A percentile compares a stretch with the other conserved stretches of the same genome.
phyloP scores from a whole-genome alignment of 2,888 invertebrate genomes.

The Chrysolina oricalcia region DNA sequence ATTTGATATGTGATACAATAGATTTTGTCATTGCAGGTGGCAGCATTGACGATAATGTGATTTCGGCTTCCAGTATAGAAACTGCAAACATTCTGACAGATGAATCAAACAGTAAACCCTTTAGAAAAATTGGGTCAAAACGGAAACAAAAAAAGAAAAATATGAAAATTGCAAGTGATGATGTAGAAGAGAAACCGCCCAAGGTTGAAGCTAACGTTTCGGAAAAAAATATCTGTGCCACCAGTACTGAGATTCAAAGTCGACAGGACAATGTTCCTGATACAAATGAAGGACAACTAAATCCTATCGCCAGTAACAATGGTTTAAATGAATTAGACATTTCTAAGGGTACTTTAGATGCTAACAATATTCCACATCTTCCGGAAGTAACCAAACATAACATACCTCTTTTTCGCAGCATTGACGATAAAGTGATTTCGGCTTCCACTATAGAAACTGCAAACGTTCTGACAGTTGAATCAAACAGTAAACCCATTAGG shows the following conservation, averaged over 20 bases:
- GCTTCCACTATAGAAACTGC: background rate
- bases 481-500: constrained; percentile 21
- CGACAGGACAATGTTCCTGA: background rate
- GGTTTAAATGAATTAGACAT: background rate
- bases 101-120: constrained; percentile 20
- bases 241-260: constrained; percentile 14
- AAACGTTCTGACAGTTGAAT: background rate
- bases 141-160: constrained; percentile 35
- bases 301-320: background rate
- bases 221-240: background rate
- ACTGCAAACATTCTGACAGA: background rate
- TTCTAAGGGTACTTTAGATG: background rate
- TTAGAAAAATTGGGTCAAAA: constrained; percentile 42
- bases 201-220: constrained; percentile 1
- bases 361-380: background rate
- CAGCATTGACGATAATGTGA: background rate
- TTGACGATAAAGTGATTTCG: background rate
- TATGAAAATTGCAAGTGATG: background rate
- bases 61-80: constrained; percentile 1
- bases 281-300: constrained; percentile 8
- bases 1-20: background rate
- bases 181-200: background rate
- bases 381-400: background rate
- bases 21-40: constrained; percentile 2
- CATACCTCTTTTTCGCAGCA: background rate